phyloP scores from a whole-genome alignment of 2,888 invertebrate genomes.

The Apomyelois bistriatella region DNA sequence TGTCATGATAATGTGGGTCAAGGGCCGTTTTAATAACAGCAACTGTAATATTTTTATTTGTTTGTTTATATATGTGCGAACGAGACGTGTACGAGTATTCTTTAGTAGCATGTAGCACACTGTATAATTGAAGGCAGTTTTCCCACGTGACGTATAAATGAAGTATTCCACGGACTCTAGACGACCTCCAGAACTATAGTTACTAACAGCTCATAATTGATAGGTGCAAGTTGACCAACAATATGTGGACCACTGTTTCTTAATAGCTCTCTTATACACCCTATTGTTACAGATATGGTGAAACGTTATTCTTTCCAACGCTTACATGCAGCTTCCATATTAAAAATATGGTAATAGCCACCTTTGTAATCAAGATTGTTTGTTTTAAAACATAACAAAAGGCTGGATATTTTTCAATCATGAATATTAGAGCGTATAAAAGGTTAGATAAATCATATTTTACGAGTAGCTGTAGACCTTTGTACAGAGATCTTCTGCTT shows the following conservation, averaged over 20 bases:
- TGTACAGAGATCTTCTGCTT: too few relatives aligned
- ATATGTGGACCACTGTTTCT: conserved; percentile 43
- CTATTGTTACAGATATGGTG: conserved; percentile 50
- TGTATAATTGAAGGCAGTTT: conserved; percentile 6
- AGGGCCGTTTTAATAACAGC: conserved; percentile 13
- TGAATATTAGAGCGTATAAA: too few relatives aligned
- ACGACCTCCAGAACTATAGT: conserved; percentile 24
- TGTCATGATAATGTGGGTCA: conserved; percentile 7
- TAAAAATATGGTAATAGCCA: conserved; percentile 32
- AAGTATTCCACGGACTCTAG: conserved; percentile 26
- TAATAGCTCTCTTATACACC: conserved; percentile 37
- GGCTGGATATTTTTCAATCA: not conserved
- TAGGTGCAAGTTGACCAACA: conserved; percentile 36
- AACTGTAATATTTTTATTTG: conserved; percentile 5
- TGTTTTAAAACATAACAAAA: conserved; percentile 11
- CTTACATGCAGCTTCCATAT: conserved; percentile 33
- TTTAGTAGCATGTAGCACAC: not conserved
- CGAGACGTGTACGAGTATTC: not conserved
- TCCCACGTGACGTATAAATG: conserved; percentile 16
- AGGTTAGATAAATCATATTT: too few relatives aligned
- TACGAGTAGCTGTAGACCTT: too few relatives aligned
- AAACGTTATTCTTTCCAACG: conserved; percentile 46
- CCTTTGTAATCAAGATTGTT: conserved; percentile 15
- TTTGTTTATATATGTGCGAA: conserved; percentile 12
- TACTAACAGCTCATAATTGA: conserved; percentile 46